Evolutionary conservation across 2,113 vertebrate genomes (phyloP).

Genomic region (Eurystomus gularis): DNA sequence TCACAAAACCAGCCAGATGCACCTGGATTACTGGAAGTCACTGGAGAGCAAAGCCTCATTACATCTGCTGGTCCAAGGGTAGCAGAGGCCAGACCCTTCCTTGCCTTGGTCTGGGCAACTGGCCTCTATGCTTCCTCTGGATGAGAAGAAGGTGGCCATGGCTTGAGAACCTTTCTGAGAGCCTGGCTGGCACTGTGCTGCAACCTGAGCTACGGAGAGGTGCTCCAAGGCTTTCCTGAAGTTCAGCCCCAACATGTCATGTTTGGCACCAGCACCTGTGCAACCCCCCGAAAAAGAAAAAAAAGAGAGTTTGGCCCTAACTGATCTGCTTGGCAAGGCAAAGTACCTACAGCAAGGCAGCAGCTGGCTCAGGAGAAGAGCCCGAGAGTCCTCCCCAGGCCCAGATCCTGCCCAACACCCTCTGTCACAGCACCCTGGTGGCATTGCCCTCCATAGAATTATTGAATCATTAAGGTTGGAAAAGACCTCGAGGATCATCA

Average conservation of each 20-base stretch:
- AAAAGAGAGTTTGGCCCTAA: conserved; percentile 17
- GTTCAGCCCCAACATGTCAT: conserved; percentile 50
- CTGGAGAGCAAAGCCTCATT: not conserved
- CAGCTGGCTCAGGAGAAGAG: not conserved
- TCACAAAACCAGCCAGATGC: not conserved
- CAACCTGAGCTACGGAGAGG: not conserved
- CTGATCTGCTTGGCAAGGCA: conserved; percentile 35
- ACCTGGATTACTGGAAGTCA: not conserved
- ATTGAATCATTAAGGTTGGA: too few relatives aligned
- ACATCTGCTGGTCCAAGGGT: not conserved
- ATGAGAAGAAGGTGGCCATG: not conserved
- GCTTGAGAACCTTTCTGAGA: not conserved
- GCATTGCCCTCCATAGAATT: not conserved
- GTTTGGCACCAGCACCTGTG: not conserved
- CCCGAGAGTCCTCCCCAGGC: not conserved
- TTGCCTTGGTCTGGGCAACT: not conserved
- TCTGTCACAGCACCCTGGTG: not conserved
- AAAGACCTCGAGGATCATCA: too few relatives aligned
- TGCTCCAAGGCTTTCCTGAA: conserved; percentile 44
- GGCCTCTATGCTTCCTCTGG: not conserved
- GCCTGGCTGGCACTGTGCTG: not conserved
- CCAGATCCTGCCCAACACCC: not conserved
- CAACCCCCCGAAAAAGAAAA: not conserved
- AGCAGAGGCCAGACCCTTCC: not conserved
- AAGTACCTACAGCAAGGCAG: conserved; percentile 27